phyloP scores from a whole-genome alignment of 2,888 invertebrate species.

The Anagyrus pseudococci region DNA sequence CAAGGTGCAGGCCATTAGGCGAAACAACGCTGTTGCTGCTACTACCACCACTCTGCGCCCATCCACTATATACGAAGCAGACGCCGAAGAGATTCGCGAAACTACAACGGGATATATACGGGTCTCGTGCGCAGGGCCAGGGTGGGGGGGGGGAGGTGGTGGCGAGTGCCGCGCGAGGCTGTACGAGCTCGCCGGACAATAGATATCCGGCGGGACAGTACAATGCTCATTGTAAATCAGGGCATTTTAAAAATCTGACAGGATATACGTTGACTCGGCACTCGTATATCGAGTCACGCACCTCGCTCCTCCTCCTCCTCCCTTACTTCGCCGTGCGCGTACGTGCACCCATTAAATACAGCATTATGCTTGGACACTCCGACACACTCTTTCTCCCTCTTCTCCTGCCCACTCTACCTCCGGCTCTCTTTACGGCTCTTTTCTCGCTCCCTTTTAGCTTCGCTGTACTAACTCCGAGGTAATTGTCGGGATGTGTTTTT shows the following conservation, averaged over 20 bases:
- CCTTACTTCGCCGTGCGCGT: too few relatives aligned
- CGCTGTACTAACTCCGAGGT: too few relatives aligned
- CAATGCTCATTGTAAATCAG: constrained; percentile 60
- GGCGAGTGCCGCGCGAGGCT: constrained; percentile 31
- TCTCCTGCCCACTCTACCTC: too few relatives aligned
- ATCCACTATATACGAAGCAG: too few relatives aligned
- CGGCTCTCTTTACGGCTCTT: too few relatives aligned
- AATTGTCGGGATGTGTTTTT: too few relatives aligned
- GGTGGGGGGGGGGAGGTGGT: neutral
- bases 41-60: too few relatives aligned
- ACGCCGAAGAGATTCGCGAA: neutral
- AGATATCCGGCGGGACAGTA: constrained; percentile 53
- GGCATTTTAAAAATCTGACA: constrained; percentile 58
- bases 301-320: constrained; percentile 38
- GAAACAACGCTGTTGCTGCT: constrained; percentile 30
- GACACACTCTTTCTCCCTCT: too few relatives aligned
- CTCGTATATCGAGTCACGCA: constrained; percentile 57
- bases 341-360: constrained; percentile 56
- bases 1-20: constrained; percentile 42
- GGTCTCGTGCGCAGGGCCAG: constrained; percentile 26
- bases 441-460: too few relatives aligned
- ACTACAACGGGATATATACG: constrained; percentile 21
- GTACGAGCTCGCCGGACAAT: constrained; percentile 47
- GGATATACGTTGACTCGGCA: constrained; percentile 57
- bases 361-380: constrained; percentile 59